These are phyloP conservation scores for Lasioglossum albipes DNA, from an alignment of 1,140 invertebrate species.

Conservation along the genomic window DNA sequence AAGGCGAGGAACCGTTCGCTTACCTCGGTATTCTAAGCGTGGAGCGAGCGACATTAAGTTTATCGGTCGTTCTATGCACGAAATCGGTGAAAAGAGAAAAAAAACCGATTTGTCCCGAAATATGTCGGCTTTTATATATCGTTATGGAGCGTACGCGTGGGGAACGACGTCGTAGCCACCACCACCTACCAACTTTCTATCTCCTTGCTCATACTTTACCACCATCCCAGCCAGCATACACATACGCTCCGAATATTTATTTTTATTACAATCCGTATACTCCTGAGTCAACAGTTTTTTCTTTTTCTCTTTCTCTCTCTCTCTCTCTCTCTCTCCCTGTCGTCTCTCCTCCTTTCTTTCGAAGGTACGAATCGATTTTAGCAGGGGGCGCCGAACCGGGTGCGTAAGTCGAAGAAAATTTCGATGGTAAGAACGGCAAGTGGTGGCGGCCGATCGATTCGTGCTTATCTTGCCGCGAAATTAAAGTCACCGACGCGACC, in stretches of 20 bases:
- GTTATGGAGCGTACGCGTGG: conserved; percentile 64
- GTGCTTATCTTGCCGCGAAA: background rate
- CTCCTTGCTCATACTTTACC: conserved; percentile 60
- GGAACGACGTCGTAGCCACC: conserved; percentile 57
- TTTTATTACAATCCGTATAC: conserved; percentile 69
- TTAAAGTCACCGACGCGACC: background rate
- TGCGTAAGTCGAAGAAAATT: background rate
- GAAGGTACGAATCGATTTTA: conserved; percentile 62
- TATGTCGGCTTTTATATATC: conserved; percentile 71
- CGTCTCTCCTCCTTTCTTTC: background rate
- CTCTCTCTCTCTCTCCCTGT: conserved; percentile 26
- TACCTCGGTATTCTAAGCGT: background rate
- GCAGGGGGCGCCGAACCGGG: conserved; percentile 12
- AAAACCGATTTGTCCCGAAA: conserved; percentile 68
- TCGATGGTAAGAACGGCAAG: background rate
- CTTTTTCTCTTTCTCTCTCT: conserved; percentile 29
- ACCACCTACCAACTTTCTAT: conserved; percentile 48
- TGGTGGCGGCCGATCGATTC: background rate
- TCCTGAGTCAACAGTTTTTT: conserved; percentile 73
- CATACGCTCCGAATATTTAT: conserved; percentile 70
- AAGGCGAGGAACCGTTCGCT: conserved; percentile 10
- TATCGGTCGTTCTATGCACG: conserved; percentile 59
- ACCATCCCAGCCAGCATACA: conserved; percentile 41
- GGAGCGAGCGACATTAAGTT: conserved; percentile 50
- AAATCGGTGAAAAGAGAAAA: conserved; percentile 65